A percentile compares a stretch with the other conserved stretches of the same genome.
Evolutionary conservation across 2,113 vertebrate species (phyloP).

Genomic region (Corythornis madagascariensis): DNA sequence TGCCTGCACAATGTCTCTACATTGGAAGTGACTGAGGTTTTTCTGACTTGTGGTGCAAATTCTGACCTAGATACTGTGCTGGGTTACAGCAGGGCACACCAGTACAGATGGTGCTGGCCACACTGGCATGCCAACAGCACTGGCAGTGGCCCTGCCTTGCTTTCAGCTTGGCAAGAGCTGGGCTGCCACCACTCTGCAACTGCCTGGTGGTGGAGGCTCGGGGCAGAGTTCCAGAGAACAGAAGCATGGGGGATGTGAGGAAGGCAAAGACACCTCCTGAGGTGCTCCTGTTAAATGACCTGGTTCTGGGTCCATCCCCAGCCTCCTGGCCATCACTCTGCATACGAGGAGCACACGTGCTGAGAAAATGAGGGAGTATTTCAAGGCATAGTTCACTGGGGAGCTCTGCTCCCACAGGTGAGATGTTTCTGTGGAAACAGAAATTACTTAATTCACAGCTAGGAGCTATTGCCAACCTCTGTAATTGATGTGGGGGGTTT

Average conservation of each 20-base stretch:
- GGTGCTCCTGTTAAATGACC: not conserved
- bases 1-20: not conserved
- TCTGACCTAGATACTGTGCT: constrained; percentile 14
- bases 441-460: not conserved
- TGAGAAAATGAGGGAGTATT: not conserved
- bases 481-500: not conserved
- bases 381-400: not conserved
- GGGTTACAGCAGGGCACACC: not conserved
- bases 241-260: not conserved
- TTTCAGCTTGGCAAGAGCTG: not conserved
- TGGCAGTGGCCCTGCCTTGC: not conserved
- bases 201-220: not conserved
- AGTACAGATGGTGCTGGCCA: not conserved
- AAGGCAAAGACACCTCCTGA: not conserved
- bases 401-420: not conserved
- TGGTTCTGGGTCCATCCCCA: not conserved
- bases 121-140: not conserved
- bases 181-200: not conserved
- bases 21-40: not conserved
- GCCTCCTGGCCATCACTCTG: not conserved
- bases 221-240: not conserved
- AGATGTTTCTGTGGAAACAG: not conserved
- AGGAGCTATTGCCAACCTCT: not conserved
- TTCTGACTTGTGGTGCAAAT: not conserved
- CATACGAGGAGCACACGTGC: too few species aligned